phyloP scores from a whole-genome alignment of 2,888 invertebrate genomes.

The Trachelus stipa region DNA sequence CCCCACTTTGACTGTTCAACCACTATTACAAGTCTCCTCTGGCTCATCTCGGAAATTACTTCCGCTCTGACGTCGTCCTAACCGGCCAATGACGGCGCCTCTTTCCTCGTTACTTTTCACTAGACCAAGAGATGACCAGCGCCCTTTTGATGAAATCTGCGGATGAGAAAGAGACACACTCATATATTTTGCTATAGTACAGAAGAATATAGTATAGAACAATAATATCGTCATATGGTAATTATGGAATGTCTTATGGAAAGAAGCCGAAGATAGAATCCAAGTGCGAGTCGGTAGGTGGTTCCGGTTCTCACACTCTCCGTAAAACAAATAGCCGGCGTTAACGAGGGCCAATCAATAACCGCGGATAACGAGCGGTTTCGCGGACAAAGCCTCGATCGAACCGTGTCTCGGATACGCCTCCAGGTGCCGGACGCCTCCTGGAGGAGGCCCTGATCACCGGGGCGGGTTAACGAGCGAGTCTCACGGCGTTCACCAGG shows the following conservation, averaged over 20 bases:
- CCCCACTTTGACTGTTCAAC: constrained; percentile 66
- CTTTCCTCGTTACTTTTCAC: background rate
- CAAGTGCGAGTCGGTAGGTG: constrained; percentile 11
- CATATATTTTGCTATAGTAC: background rate
- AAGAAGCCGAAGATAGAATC: background rate
- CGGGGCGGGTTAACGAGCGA: constrained; percentile 41
- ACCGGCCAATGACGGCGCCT: background rate
- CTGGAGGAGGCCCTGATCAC: constrained; percentile 26
- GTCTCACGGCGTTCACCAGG: constrained; percentile 18
- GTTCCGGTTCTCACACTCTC: constrained; percentile 58
- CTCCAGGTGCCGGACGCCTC: constrained; percentile 29
- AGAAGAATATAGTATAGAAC: background rate
- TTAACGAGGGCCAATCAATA: constrained; percentile 62
- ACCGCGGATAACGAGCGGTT: constrained; percentile 60
- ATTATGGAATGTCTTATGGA: background rate
- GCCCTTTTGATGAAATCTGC: background rate
- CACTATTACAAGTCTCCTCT: constrained; percentile 60
- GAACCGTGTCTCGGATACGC: constrained; percentile 40
- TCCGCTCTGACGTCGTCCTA: constrained; percentile 54
- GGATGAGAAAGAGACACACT: background rate
- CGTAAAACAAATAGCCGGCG: constrained; percentile 48
- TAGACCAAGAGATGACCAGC: background rate
- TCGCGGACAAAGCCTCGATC: constrained; percentile 39
- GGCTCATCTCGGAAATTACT: constrained; percentile 67
- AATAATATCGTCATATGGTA: background rate